Evolutionary conservation across 2,888 invertebrate species (phyloP), one percentile per base, ranked within the genome.

Genomic region (Spodoptera littoralis): DNA sequence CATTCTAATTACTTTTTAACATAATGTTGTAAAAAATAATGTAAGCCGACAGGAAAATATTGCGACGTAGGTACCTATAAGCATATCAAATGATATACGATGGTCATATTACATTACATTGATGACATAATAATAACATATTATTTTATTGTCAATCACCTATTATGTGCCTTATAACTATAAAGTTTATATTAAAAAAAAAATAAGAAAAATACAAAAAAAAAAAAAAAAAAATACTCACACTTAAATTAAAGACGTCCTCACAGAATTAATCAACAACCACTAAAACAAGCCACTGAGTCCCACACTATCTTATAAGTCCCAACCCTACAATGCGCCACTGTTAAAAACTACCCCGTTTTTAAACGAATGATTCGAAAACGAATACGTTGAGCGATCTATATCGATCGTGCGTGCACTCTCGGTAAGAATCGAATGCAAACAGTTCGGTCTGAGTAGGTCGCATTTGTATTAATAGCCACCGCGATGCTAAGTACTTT

Each of bases 401-500:
- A 71, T 73, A 73, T 75, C 78, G 74, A 75, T 71, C 73, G 75
- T 83, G 79, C 87, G 87, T 84, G 90, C 84, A 84, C 84, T 82
- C 83, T 66, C 79, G 79, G 65, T 73, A 73, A 84, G 81, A 77
- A 82, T 82, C 79, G 80, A 88, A 84, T 89, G 84, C 84, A 85
- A 84, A 87, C 87, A 87, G 85, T 85, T 18, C 78, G 69, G 76
- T 47, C 65, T 55, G 84, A 84, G 84, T 84, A 78, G 86, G 84
- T 84, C 85, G 89, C 79, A 78, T 84, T 89, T 88, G 88, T 92
- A 92, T 92, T 89, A 91, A 92, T 91, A 92, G 90, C 85, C 70
- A 72, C 70, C 71, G 68, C 76, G 79, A 75, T 60, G 79, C 73
- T 79, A 78, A 80, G 81, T 80, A 77, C 73, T 73, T 77, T 77